phyloP scores from a whole-genome alignment of 2,797 vertebrate genomes.

The Oreochromis mossambicus region DNA sequence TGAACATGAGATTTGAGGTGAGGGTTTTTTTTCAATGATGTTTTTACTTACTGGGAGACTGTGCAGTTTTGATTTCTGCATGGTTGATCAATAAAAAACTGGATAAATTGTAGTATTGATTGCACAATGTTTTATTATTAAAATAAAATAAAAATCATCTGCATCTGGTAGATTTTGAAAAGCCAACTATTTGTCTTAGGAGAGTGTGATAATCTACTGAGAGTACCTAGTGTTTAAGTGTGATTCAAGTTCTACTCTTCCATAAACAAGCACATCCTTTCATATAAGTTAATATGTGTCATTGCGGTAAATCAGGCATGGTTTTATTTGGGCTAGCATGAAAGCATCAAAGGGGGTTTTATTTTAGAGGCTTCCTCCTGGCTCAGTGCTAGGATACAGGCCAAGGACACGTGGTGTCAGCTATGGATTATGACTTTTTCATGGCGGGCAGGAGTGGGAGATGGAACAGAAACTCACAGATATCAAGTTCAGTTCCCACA shows the following conservation, averaged over 20 bases:
- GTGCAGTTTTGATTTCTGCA: conserved; percentile 1
- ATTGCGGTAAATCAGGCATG: conserved; percentile 1
- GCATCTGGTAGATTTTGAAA: background rate
- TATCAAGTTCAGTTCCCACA: conserved; percentile 22
- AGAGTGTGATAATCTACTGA: background rate
- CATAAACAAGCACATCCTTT: background rate
- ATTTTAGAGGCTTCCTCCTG: conserved; percentile 45
- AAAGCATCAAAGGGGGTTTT: conserved; percentile 31
- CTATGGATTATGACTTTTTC: conserved; percentile 25
- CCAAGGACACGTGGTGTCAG: conserved; percentile 33
- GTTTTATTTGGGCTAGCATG: conserved; percentile 31
- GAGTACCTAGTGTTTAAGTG: background rate
- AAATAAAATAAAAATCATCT: conserved; percentile 9
- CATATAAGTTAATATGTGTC: conserved; percentile 15
- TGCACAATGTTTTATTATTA: background rate
- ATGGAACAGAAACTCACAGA: conserved; percentile 13
- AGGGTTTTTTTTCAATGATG: background rate
- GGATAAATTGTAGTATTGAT: background rate
- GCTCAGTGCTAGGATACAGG: conserved; percentile 24
- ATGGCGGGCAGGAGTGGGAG: background rate
- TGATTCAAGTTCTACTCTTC: background rate
- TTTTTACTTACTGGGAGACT: background rate
- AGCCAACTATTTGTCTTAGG: background rate
- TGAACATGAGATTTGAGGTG: background rate
- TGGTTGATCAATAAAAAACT: background rate